Evolutionary conservation across 2,113 vertebrate species (phyloP).

Genomic region (Rhea americana): DNA sequence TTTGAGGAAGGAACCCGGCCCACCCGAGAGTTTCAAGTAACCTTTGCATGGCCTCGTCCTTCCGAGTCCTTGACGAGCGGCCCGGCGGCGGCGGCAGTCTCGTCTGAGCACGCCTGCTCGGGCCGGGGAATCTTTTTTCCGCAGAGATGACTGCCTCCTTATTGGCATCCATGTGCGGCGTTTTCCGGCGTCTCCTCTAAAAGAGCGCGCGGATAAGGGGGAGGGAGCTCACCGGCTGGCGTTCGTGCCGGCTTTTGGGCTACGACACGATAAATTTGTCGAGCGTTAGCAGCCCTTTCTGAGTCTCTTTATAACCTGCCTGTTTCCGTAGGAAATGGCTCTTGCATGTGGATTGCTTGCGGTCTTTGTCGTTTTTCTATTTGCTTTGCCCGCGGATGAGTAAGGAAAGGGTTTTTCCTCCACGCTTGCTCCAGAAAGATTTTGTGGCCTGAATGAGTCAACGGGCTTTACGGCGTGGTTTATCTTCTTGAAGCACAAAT

Average conservation of each 20-base stretch:
- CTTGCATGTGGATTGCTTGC: not conserved
- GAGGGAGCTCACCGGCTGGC: not conserved
- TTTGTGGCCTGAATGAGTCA: not conserved
- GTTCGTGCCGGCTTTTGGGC: not conserved
- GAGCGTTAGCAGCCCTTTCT: not conserved
- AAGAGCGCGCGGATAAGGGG: not conserved
- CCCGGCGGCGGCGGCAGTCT: not conserved
- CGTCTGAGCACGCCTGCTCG: not conserved
- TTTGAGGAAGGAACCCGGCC: not conserved
- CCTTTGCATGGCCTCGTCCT: not conserved
- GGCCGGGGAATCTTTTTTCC: not conserved
- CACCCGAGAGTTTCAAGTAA: not conserved
- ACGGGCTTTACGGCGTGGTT: not conserved
- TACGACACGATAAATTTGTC: not conserved
- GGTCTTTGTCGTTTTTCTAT: not conserved
- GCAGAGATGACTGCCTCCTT: not conserved
- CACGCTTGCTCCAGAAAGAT: constrained; percentile 1
- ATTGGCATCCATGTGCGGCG: not conserved
- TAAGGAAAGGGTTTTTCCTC: constrained; percentile 1
- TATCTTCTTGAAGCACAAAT: not conserved
- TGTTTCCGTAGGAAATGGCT: constrained; percentile 34
- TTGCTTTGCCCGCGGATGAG: not conserved
- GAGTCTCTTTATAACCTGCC: not conserved
- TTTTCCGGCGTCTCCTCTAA: not conserved
- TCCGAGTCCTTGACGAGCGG: not conserved